Evolutionary conservation across 2,797 vertebrate genomes (phyloP), one percentile per base, ranked within the genome.

Genomic region (Syndactyla subalaris): DNA sequence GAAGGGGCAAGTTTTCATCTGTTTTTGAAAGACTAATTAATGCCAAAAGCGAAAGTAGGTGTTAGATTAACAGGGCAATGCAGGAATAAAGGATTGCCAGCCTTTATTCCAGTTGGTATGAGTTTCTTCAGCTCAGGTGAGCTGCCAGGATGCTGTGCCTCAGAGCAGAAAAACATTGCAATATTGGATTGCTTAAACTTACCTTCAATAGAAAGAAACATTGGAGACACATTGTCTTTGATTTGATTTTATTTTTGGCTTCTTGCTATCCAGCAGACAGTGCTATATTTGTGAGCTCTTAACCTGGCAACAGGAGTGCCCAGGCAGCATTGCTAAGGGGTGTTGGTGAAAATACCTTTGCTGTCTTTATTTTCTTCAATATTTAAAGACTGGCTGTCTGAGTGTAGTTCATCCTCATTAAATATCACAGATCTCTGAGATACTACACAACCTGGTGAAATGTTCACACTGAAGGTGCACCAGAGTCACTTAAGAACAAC

Each of bases 361-460:
- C 20, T 34, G 9, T 54, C 10, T 48, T 55, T 38, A 24, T 43
- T 66, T 13, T 7, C 12, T 17, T 32, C 21, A 8, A 0, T 65
- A 7, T 61, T 72, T 59, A 12, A 83, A 4, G 2, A 6, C 4
- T 55, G 39, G 6, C 14, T 41, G 3, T 19, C 45, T 15, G 22
- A 2, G 21, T 9, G n/a, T 12, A 49, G 19, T 3, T 43, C 11
- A 3, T 26, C 22, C 24, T 71, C 45, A 0, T 34, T 19, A 51
- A 43, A 6, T 12, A 11, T 14, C 2, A 0, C 30, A 12, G 1
- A 0, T 27, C 9, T 83, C 24, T 20, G 23, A 34, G 36, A 8
- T 10, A 0, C 38, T 70, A 11, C 1, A 0, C 11, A n/a, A 58
- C 8, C 32, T 29, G 41, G 22, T 30, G n/a, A 27, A 8, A 5